phyloP scores from a whole-genome alignment of 2,797 vertebrate genomes.

The Phataginus tricuspis region DNA sequence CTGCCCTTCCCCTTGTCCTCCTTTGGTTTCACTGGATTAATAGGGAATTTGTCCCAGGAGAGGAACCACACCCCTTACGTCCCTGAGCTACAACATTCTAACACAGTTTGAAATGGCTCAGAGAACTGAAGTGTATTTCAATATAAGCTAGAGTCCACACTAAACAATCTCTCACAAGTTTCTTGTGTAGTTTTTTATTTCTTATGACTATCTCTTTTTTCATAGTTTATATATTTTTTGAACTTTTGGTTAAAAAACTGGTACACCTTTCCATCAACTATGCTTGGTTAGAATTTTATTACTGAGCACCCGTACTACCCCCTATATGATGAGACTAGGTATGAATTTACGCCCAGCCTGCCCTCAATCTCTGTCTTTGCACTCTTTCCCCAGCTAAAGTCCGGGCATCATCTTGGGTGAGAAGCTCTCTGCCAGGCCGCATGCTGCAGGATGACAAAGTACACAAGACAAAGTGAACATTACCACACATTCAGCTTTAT shows the following conservation, averaged over 20 bases:
- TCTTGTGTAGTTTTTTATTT: constrained; percentile 11
- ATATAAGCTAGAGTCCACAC: background rate
- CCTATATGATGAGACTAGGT: background rate
- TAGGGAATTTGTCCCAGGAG: no score
- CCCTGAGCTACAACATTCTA: background rate
- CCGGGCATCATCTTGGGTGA: background rate
- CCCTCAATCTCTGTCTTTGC: background rate
- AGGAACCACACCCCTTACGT: no score
- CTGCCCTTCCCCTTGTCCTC: no score
- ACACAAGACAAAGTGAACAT: background rate
- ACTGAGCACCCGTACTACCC: background rate
- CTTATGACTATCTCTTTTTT: background rate
- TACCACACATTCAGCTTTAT: background rate
- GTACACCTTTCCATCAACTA: background rate
- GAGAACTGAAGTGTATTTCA: background rate
- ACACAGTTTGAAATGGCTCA: background rate
- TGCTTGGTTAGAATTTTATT: background rate
- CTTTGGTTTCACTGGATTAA: no score
- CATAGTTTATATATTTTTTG: background rate
- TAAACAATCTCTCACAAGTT: background rate
- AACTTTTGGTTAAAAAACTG: background rate
- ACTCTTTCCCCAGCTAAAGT: background rate
- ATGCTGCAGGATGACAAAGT: background rate
- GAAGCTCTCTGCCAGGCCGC: background rate
- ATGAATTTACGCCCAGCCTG: background rate